Evolutionary conservation across 2,888 invertebrate genomes (phyloP).

Genomic region (Caenorhabditis doughertyi): DNA sequence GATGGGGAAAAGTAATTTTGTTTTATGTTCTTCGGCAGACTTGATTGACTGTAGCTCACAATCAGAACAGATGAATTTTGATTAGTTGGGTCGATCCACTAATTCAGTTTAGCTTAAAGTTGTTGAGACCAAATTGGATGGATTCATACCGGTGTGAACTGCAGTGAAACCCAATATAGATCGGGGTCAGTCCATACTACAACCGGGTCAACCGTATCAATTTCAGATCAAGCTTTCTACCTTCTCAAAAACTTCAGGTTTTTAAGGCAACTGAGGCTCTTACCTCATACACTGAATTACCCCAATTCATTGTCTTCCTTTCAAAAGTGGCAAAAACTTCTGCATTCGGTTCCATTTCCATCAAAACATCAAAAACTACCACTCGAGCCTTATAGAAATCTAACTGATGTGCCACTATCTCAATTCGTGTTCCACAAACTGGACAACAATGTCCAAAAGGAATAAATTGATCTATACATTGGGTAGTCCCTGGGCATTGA

Average conservation of each 20-base stretch:
- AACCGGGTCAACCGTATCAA: background rate
- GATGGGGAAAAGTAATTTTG: no score
- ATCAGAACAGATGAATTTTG: no score
- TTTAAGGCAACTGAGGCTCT: no score
- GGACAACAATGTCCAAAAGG: constrained; percentile 72
- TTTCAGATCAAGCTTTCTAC: background rate
- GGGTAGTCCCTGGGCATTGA: constrained; percentile 28
- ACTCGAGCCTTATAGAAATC: background rate
- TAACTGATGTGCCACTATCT: constrained; percentile 16
- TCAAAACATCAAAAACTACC: background rate
- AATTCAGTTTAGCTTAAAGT: no score
- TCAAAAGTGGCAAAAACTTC: constrained; percentile 16
- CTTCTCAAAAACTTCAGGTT: background rate
- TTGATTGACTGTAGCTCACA: no score
- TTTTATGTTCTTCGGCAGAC: no score
- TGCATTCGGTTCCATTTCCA: background rate
- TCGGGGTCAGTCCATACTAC: no score
- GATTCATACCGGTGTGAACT: no score
- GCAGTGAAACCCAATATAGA: no score
- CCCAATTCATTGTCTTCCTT: constrained; percentile 1
- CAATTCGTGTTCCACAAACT: constrained; percentile 62
- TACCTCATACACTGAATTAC: constrained; percentile 41
- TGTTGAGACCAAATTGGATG: no score
- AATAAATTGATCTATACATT: constrained; percentile 59
- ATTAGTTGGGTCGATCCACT: no score